Base-by-base conservation (phyloP, 2,888 invertebrate genomes). In the Lathronympha strigana region DNA sequence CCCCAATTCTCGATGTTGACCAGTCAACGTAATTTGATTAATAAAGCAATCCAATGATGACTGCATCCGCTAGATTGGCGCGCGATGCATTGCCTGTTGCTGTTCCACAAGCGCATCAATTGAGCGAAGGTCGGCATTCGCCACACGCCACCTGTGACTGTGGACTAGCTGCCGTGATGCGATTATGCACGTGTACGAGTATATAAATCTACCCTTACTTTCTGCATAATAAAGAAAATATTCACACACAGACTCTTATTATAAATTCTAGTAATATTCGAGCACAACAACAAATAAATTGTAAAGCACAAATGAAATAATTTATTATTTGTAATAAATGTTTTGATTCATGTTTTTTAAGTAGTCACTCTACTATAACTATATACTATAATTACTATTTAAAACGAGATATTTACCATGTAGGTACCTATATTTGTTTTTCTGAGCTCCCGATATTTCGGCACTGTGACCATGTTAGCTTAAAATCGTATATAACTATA, bases 91-190 rank as follows among this genome's bases (percentile, higher is more conserved):
- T 54, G 66, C 61, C 66, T 66, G 66, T 54, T 60, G 58, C 55
- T 45, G 38, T 49, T 38, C 63, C 54, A 53, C 63, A 36, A 28
- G 36, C 50, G 43, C 33, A 33, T 31, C 55, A 67, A 77, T 76
- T 72, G 71, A 55, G 68, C 70, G 73, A 76, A 77, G 76, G 77
- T 68, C 71, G 55, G 50, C 60, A 61, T 4, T 33, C 33, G 33
- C 11, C 38, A 6, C 68, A 51, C 70, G 68, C 73, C 76, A 80
- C 79, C 78, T 79, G 75, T 75, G 68, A 61, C 67, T 71, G 69
- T 73, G 64, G 70, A 60, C 66, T 70, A 63, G 62, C 68, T 58
- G 62, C 61, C 49, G 61, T 70, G 61, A 57, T 40, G 64, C 58
- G 21, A 71, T 70, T 68, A 53, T 68, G 60, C 68, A 58, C 63